These are phyloP conservation scores for Drosophila triauraria DNA, from an alignment of 1,140 invertebrate species.

Conservation along the genomic window DNA sequence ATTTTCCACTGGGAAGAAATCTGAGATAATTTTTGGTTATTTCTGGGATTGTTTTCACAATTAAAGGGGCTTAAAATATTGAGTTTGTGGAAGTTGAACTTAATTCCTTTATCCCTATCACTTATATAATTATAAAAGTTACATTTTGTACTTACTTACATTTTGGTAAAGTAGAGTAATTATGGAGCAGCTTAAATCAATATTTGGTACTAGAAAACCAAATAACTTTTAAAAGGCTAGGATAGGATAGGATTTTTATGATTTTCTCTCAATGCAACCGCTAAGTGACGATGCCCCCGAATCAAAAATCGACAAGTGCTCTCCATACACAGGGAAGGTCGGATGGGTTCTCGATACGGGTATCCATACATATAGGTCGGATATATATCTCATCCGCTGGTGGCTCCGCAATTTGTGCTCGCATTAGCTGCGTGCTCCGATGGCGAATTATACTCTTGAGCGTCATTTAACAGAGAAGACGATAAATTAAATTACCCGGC, in stretches of 20 bases:
- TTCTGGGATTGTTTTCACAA: neutral
- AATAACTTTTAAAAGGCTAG: too few relatives aligned
- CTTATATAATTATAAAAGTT: neutral
- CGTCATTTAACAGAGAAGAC: constrained; percentile 82
- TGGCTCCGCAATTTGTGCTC: constrained; percentile 68
- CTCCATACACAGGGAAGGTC: neutral
- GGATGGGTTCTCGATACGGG: constrained; percentile 4
- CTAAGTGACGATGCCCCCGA: neutral
- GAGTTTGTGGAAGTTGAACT: neutral
- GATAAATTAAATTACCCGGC: constrained; percentile 82
- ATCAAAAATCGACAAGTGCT: constrained; percentile 9
- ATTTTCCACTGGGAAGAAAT: constrained; percentile 2
- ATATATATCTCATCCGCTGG: constrained; percentile 37
- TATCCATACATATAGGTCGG: constrained; percentile 16
- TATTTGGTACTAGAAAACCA: too few relatives aligned
- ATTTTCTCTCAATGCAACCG: constrained; percentile 9
- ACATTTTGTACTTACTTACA: too few relatives aligned
- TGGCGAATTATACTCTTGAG: constrained; percentile 80
- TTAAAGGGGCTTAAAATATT: neutral
- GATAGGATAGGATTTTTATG: too few relatives aligned
- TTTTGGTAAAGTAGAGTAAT: too few relatives aligned
- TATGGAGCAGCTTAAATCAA: too few relatives aligned
- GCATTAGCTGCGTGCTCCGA: constrained; percentile 72
- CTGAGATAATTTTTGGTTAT: neutral
- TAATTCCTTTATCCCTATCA: neutral